phyloP scores from a whole-genome alignment of 2,797 vertebrate species.

The Epinephelus awoara region DNA sequence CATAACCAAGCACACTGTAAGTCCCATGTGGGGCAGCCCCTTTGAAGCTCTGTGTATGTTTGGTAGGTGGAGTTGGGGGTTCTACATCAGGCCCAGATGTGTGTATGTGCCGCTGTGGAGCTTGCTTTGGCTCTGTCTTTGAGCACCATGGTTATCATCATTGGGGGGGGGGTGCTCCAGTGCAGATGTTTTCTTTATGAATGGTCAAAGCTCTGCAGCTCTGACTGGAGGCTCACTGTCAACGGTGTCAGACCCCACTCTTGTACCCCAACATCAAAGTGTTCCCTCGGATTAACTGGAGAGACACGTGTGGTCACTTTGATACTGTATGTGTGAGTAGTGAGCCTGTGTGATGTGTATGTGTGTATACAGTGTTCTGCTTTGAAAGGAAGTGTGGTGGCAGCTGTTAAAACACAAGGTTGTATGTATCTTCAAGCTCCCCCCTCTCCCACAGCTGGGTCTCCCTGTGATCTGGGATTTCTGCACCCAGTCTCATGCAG shows the following conservation, averaged over 20 bases:
- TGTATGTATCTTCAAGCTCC: constrained; percentile 50
- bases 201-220: constrained; percentile 14
- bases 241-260: constrained; percentile 20
- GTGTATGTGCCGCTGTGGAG: constrained; percentile 45
- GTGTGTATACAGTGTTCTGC: constrained; percentile 47
- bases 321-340: constrained; percentile 45
- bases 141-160: constrained; percentile 38
- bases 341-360: constrained; percentile 48
- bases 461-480: constrained; percentile 44
- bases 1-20: constrained; percentile 27
- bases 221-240: constrained; percentile 13
- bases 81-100: constrained; percentile 72
- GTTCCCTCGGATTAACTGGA: constrained; percentile 35
- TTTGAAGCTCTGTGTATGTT: constrained; percentile 55
- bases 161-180: constrained; percentile 2
- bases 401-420: constrained; percentile 81
- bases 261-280: constrained; percentile 54
- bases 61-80: constrained; percentile 27
- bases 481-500: constrained; percentile 40
- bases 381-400: constrained; percentile 64
- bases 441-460: constrained; percentile 51
- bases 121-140: constrained; percentile 29
- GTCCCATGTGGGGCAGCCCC: constrained; percentile 33
- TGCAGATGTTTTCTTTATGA: constrained; percentile 35
- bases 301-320: constrained; percentile 46